These are phyloP conservation scores for Elymnias hypermnestra DNA, from an alignment of 1,140 invertebrate species.

Conservation along the genomic window DNA sequence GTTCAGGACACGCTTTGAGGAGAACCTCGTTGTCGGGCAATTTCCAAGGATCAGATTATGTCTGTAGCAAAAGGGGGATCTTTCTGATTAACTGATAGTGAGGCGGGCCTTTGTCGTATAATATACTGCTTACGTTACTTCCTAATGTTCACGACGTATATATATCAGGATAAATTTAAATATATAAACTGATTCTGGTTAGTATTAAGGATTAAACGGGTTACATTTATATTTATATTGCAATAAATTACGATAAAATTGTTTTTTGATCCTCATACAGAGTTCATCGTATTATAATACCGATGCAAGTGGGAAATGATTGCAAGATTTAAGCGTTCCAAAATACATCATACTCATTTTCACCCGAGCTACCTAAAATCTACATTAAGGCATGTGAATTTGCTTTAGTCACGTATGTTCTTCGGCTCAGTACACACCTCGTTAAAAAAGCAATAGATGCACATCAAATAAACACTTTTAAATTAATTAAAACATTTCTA, in stretches of 20 bases:
- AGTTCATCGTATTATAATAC: slow-evolving; percentile 25
- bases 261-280: slow-evolving; percentile 1
- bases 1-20: too few relatives aligned
- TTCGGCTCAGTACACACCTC: slow-evolving; percentile 43
- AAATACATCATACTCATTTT: slow-evolving; percentile 53
- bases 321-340: slow-evolving; percentile 44
- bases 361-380: slow-evolving; percentile 55
- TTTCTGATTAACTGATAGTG: too few relatives aligned
- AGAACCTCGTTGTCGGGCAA: too few relatives aligned
- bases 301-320: slow-evolving; percentile 18
- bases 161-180: too few relatives aligned
- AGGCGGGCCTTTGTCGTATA: too few relatives aligned
- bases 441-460: slow-evolving; percentile 26
- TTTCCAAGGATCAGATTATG: too few relatives aligned
- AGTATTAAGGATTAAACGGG: background rate
- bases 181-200: too few relatives aligned
- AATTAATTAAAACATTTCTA: too few relatives aligned
- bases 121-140: too few relatives aligned
- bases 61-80: too few relatives aligned
- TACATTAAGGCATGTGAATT: slow-evolving; percentile 54
- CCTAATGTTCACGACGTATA: too few relatives aligned
- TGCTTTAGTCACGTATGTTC: slow-evolving; percentile 60
- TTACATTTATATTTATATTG: background rate
- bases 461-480: background rate
- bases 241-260: slow-evolving; percentile 1